Evolutionary conservation across 2,113 vertebrate species (phyloP), one percentile per base, ranked within the genome.

Genomic region (Gopherus evgoodei): DNA sequence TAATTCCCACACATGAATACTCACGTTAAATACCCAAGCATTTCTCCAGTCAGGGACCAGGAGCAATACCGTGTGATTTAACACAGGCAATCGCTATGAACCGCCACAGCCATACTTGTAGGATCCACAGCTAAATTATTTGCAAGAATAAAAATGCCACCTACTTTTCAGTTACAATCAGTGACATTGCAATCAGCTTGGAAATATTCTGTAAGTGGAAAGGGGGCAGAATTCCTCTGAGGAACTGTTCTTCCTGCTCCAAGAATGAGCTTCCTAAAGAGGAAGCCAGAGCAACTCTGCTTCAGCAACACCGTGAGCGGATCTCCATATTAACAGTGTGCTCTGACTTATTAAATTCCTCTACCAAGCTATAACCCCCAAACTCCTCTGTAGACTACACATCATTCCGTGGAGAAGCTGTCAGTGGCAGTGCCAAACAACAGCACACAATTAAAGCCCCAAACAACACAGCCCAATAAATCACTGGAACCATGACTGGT

Each of bases 401-500:
- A 97, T 97, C 97, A 97, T 97, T 97, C 96, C 95, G 96, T 91
- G 94, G 96, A 96, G 94, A 90, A 84, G 91, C 97, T 97, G 96
- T 94, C 97, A 95, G 91, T 79, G 93, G 57, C 85, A 94, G 69
- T 89, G 95, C 97, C 92, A 65, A 97, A 95, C 94, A 96, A 83
- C 96, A 96, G 97, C 94, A 91, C 80, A 95, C 97, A 98, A 98
- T 97, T 97, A 98, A 95, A 96, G 95, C 94, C 96, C 93, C 62
- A 97, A 97, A 96, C 97, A 97, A 97, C 97, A 6, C 91, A 69
- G 88, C 92, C 83, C 96, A 90, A 97, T 98, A 97, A 98, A 98
- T 98, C 97, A 97, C 92, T 79, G 29, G 50, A 22, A 4, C 95
- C 85, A 25, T 42, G 97, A 96, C 96, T 84, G 93, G 97, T 95